Percentiles rank a stretch among this genome's conserved stretches.
phyloP scores from a whole-genome alignment of 2,113 vertebrate species.

The Irena cyanogastra region DNA sequence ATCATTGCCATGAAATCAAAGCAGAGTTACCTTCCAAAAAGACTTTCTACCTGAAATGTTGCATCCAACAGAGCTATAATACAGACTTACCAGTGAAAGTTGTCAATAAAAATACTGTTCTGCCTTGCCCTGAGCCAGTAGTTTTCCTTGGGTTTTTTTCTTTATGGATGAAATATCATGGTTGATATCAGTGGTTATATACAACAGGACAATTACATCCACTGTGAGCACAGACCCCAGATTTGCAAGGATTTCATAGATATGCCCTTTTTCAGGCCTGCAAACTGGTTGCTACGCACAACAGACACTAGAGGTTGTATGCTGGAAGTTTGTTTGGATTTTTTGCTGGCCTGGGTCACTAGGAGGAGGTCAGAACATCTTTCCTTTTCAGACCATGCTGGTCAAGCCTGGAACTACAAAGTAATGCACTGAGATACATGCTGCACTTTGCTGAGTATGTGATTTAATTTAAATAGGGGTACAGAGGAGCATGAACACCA shows the following conservation, averaged over 20 bases:
- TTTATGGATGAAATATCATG: background rate
- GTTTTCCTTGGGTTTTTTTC: background rate
- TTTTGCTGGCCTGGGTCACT: background rate
- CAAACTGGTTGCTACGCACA: background rate
- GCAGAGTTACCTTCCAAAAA: background rate
- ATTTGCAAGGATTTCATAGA: background rate
- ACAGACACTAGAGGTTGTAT: background rate
- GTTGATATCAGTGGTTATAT: background rate
- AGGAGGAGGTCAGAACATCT: background rate
- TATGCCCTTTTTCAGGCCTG: background rate
- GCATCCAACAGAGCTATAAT: background rate
- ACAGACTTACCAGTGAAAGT: background rate
- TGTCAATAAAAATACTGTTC: background rate
- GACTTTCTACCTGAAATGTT: background rate
- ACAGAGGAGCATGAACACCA: background rate
- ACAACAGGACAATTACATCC: background rate
- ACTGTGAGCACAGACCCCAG: background rate
- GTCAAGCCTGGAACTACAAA: background rate
- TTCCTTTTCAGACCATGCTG: background rate
- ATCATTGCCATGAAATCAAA: background rate
- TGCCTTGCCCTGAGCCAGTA: background rate
- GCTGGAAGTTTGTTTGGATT: rapidly evolving
- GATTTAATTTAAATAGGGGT: background rate
- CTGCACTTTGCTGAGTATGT: background rate
- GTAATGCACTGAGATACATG: too few species aligned